A percentile compares a stretch with the other conserved stretches of the same genome.
Conservation (phyloP, 2,888 invertebrate genomes). For the Scaptomyza reducta region DNA sequence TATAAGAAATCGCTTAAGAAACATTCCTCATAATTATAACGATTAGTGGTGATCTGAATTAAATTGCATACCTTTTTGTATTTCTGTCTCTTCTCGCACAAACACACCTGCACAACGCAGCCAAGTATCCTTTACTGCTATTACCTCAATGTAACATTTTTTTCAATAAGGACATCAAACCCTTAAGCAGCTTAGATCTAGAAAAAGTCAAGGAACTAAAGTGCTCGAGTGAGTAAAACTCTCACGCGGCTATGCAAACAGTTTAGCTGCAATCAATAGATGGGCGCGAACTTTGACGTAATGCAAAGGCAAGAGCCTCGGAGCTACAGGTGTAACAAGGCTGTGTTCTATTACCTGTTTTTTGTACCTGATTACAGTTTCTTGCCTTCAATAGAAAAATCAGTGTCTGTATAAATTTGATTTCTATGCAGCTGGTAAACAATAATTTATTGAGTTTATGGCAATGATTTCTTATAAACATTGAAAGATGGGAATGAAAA, state of each 20-base stretch:
- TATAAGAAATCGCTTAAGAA: background rate
- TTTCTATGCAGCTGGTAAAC: conserved; percentile 65
- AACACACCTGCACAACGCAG: conserved; percentile 23
- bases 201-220: conserved; percentile 42
- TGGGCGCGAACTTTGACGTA: conserved; percentile 63
- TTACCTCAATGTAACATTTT: background rate
- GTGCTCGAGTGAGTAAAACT: conserved; percentile 23
- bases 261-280: conserved; percentile 26
- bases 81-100: background rate
- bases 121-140: background rate
- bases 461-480: conserved; percentile 57
- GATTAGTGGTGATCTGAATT: conserved; percentile 15
- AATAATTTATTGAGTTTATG: conserved; percentile 72
- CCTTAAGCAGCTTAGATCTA: conserved; percentile 49
- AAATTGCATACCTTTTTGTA: conserved; percentile 9
- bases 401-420: conserved; percentile 36
- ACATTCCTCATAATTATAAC: background rate
- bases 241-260: conserved; percentile 52
- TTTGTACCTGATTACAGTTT: conserved; percentile 28
- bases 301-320: conserved; percentile 21
- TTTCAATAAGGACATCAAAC: conserved; percentile 46
- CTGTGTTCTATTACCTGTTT: conserved; percentile 34
- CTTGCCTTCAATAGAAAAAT: conserved; percentile 24
- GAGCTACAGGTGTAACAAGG: conserved; percentile 60
- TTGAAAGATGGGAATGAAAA: background rate